Evolutionary conservation across 2,888 invertebrate species (phyloP).

Genomic region (Microchrysa polita): DNA sequence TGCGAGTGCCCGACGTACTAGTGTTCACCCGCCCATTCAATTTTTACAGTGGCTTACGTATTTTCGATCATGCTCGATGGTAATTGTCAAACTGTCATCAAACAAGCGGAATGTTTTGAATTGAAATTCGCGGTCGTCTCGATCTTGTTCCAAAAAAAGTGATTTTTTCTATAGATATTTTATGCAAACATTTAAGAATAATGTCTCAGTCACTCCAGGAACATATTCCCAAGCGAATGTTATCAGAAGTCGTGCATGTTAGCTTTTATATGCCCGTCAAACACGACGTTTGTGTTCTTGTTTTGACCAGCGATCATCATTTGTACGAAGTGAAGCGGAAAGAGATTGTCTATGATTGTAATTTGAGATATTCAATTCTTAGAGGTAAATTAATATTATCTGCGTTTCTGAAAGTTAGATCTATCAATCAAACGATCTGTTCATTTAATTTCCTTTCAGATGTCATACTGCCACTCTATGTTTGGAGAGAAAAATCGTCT

Average conservation of each 20-base stretch:
- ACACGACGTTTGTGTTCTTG: conserved; percentile 6
- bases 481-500: neutral
- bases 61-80: no score
- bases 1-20: no score
- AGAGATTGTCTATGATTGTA: conserved; percentile 33
- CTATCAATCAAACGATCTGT: neutral
- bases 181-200: neutral
- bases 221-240: conserved; percentile 45
- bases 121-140: neutral
- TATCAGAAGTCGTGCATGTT: conserved; percentile 4
- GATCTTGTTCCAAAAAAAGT: neutral
- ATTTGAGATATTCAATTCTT: conserved; percentile 40
- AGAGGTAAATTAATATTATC: conserved; percentile 33
- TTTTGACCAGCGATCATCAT: conserved; percentile 34
- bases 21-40: neutral
- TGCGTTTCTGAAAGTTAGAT: neutral
- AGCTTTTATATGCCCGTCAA: conserved; percentile 31
- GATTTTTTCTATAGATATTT: neutral
- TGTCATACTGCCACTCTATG: neutral
- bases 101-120: conserved; percentile 24
- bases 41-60: conserved; percentile 20
- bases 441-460: conserved; percentile 13
- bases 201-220: conserved; percentile 26
- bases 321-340: conserved; percentile 44
- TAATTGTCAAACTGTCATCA: conserved; percentile 23